Conservation (phyloP, 1,140 invertebrate species). For the Laodelphax striatellus region DNA sequence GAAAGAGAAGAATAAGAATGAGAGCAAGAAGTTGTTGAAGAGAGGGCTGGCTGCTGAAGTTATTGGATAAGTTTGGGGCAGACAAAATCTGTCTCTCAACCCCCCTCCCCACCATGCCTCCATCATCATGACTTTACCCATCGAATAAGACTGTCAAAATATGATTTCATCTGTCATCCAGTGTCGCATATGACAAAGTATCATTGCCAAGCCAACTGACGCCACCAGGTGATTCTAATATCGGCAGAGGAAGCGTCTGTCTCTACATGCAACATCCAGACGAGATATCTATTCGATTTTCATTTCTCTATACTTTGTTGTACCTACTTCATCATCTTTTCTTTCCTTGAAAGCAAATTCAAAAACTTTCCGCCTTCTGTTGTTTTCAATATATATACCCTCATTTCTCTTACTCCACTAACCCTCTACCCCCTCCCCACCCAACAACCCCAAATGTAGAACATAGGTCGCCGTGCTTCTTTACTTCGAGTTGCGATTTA, state of each 20-base stretch:
- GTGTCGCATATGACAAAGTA: constrained; percentile 8
- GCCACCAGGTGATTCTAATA: constrained; percentile 18
- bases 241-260: background rate
- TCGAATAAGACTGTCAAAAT: constrained; percentile 19
- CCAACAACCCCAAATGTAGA: background rate
- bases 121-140: background rate
- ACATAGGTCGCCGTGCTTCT: background rate
- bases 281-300: constrained; percentile 12
- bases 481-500: background rate
- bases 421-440: background rate
- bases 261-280: constrained; percentile 1
- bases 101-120: background rate
- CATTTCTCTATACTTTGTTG: constrained; percentile 4
- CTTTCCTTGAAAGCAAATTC: background rate
- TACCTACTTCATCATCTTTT: constrained; percentile 5
- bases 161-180: constrained; percentile 20
- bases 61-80: constrained; percentile 20
- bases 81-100: background rate
- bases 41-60: constrained; percentile 5
- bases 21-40: background rate
- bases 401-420: background rate
- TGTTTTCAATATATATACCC: constrained; percentile 17
- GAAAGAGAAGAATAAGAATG: too few relatives aligned
- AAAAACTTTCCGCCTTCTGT: constrained; percentile 3
- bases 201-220: constrained; percentile 10